These are phyloP conservation scores for Ophioderma brevispina DNA, from an alignment of 35 echinoderm and acorn worm species.

Conservation along the genomic window DNA sequence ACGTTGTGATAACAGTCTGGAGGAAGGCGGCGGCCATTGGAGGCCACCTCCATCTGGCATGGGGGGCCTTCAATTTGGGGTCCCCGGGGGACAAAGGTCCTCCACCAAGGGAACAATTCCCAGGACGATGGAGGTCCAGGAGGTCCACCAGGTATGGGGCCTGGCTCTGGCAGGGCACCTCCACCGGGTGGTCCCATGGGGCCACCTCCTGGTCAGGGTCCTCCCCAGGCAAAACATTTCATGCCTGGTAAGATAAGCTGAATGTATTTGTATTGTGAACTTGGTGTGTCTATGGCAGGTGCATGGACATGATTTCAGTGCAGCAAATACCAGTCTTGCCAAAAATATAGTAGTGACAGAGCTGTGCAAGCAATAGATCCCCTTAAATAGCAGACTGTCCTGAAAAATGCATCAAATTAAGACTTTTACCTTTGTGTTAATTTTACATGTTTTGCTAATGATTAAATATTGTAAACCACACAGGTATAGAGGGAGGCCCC, in stretches of 20 bases:
- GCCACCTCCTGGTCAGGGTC: neutral
- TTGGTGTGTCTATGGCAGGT: too few species aligned
- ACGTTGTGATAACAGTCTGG: slow-evolving; percentile 24
- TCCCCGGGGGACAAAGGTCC: neutral
- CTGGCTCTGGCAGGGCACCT: neutral
- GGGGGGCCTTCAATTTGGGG: neutral
- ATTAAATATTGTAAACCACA: too few species aligned
- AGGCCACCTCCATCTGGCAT: neutral
- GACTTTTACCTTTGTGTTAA: too few species aligned
- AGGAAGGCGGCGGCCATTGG: slow-evolving; percentile 29
- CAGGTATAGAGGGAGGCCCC: too few species aligned
- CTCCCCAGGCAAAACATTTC: neutral
- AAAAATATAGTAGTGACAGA: too few species aligned
- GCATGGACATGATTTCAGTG: too few species aligned
- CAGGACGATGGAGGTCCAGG: slow-evolving; percentile 5
- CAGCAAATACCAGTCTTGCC: too few species aligned
- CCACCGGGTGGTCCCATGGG: slow-evolving; percentile 4
- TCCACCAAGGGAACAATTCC: slow-evolving; percentile 7
- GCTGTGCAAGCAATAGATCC: too few species aligned
- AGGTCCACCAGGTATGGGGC: slow-evolving; percentile 3
- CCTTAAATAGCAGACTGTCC: too few species aligned
- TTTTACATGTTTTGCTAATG: too few species aligned
- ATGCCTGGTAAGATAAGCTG: neutral
- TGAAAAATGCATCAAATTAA: too few species aligned
- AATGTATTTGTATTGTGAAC: too few species aligned